These are phyloP conservation scores for Sphenopsis melanotis DNA, from an alignment of 2,797 vertebrate species.

Conservation along the genomic window DNA sequence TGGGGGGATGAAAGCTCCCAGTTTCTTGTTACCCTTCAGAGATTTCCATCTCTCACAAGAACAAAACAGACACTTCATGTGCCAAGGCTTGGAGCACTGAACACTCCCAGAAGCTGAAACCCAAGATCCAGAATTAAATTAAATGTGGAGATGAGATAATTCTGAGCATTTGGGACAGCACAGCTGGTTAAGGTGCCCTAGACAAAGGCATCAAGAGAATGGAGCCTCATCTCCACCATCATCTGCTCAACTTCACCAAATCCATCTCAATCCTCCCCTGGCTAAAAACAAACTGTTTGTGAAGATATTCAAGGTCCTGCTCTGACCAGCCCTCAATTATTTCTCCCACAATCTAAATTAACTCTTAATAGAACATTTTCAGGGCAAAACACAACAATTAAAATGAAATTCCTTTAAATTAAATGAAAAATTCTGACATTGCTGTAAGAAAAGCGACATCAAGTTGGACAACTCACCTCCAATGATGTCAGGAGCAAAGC, in stretches of 20 bases:
- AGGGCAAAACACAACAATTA: neutral
- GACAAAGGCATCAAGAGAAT: neutral
- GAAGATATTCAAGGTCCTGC: neutral
- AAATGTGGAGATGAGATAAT: neutral
- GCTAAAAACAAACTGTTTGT: neutral
- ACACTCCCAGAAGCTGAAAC: neutral
- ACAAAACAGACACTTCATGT: neutral
- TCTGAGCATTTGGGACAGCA: neutral
- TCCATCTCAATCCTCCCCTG: neutral
- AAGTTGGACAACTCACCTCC: neutral
- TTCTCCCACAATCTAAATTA: neutral
- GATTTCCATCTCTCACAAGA: neutral
- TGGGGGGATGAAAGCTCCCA: neutral
- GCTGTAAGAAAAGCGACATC: neutral
- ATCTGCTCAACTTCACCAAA: neutral
- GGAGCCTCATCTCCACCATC: neutral
- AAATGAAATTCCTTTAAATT: neutral
- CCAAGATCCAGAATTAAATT: neutral
- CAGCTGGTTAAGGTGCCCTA: neutral
- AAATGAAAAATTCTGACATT: accelerated
- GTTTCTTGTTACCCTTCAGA: neutral
- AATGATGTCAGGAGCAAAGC: neutral
- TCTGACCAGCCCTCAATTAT: neutral
- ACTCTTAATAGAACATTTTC: neutral
- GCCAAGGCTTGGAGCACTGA: neutral